Evolutionary conservation across 2,888 invertebrate species (phyloP).

Genomic region (Brachynemurus nebulosus): DNA sequence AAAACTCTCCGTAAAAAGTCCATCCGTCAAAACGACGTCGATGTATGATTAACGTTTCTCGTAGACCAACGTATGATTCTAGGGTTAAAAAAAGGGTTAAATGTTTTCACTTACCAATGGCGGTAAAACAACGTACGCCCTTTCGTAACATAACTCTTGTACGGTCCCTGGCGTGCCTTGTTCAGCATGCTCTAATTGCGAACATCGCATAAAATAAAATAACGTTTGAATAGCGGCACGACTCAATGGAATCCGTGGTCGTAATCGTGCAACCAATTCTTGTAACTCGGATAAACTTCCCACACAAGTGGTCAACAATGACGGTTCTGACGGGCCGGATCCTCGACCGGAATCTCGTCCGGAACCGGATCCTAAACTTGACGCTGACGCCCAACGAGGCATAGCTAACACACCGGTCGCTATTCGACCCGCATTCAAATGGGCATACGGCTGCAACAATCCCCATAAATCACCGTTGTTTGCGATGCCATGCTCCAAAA

Average conservation of each 20-base stretch:
- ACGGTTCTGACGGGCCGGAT: constrained; percentile 44
- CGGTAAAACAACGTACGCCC: constrained; percentile 77
- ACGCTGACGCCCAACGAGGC: constrained; percentile 58
- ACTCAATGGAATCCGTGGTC: constrained; percentile 36
- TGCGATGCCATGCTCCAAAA: constrained; percentile 72
- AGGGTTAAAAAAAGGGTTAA: too few species aligned
- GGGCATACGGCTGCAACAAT: constrained; percentile 77
- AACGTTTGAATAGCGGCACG: constrained; percentile 63
- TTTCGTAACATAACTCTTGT: constrained; percentile 69
- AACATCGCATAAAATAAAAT: constrained; percentile 87
- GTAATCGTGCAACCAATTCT: constrained; percentile 52
- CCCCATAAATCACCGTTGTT: constrained; percentile 84
- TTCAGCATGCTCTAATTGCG: constrained; percentile 45
- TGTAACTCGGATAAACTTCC: constrained; percentile 68
- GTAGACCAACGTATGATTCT: too few species aligned
- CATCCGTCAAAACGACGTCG: too few species aligned
- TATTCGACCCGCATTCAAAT: constrained; percentile 75
- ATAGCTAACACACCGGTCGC: constrained; percentile 75
- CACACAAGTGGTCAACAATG: constrained; percentile 75
- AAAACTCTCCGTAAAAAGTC: too few species aligned
- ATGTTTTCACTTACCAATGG: too few species aligned
- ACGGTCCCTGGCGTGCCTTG: constrained; percentile 26
- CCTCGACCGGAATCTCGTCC: constrained; percentile 32
- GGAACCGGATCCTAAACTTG: constrained; percentile 34
- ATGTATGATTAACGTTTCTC: too few species aligned